phyloP scores from a whole-genome alignment of 2,888 invertebrate species.

The Hirtodrosophila trivittata region DNA sequence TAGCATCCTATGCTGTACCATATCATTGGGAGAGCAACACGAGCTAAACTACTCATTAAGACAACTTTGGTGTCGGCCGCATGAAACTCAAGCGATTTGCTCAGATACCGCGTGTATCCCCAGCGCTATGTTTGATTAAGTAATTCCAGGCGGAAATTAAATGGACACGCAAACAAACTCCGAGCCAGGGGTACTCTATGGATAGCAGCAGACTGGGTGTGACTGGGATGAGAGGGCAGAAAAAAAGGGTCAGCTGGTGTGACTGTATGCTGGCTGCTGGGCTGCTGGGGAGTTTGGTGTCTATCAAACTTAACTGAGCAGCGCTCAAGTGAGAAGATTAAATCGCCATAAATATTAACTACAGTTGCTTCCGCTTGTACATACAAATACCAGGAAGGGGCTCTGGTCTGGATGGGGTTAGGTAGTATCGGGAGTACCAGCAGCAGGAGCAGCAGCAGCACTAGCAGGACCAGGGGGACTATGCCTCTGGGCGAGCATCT shows the following conservation, averaged over 20 bases:
- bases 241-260: conserved; percentile 52
- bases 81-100: conserved; percentile 44
- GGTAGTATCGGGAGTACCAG: conserved; percentile 6
- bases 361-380: conserved; percentile 64
- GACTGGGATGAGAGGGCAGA: conserved; percentile 6
- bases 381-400: neutral
- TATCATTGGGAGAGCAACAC: conserved; percentile 25
- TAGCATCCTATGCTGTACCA: neutral
- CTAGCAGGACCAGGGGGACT: conserved; percentile 3
- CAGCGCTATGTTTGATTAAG: conserved; percentile 74
- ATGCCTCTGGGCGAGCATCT: conserved; percentile 14
- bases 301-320: conserved; percentile 76
- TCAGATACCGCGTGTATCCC: conserved; percentile 36
- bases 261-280: conserved; percentile 9
- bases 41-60: conserved; percentile 65
- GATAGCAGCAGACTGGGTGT: conserved; percentile 1
- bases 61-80: conserved; percentile 46
- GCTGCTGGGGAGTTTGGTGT: conserved; percentile 31
- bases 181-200: conserved; percentile 2
- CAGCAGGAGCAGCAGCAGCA: neutral
- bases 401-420: conserved; percentile 1
- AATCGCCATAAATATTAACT: conserved; percentile 81
- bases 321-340: conserved; percentile 80
- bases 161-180: conserved; percentile 76
- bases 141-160: conserved; percentile 80